Evolutionary conservation across 2,888 invertebrate genomes (phyloP).

Genomic region (Cataglyphis altisquamis): DNA sequence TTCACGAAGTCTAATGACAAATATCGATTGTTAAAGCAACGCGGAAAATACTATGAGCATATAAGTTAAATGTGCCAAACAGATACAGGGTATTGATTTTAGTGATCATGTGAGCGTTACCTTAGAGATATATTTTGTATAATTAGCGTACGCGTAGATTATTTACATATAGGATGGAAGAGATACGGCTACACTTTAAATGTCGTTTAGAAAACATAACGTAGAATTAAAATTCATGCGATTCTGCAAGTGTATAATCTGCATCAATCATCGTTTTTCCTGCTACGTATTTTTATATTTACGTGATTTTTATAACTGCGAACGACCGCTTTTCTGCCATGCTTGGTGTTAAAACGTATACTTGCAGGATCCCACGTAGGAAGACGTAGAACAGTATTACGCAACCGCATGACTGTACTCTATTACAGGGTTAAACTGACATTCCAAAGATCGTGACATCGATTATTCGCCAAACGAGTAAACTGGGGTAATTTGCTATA

Average conservation of each 20-base stretch:
- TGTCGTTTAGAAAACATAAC: slow-evolving; percentile 16
- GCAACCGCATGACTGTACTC: slow-evolving; percentile 53
- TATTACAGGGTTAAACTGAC: slow-evolving; percentile 41
- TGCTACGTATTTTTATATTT: slow-evolving; percentile 37
- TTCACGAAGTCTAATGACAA: neutral
- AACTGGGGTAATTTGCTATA: slow-evolving; percentile 49
- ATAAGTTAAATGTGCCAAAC: slow-evolving; percentile 23
- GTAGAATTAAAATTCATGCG: slow-evolving; percentile 24
- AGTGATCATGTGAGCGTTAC: slow-evolving; percentile 67
- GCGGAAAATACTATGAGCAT: neutral
- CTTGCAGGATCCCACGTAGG: slow-evolving; percentile 32
- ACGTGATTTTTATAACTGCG: slow-evolving; percentile 3
- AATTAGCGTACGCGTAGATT: slow-evolving; percentile 48
- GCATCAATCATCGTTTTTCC: neutral
- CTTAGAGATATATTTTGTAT: slow-evolving; percentile 47
- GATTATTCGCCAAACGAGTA: slow-evolving; percentile 29
- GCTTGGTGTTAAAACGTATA: slow-evolving; percentile 7
- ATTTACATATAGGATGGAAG: slow-evolving; percentile 18
- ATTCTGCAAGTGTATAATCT: slow-evolving; percentile 18
- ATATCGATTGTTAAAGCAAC: neutral
- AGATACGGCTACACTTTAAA: slow-evolving; percentile 10
- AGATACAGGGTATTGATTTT: slow-evolving; percentile 71
- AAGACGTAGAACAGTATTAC: slow-evolving; percentile 56
- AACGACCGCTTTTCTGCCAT: neutral
- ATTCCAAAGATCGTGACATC: slow-evolving; percentile 55